Base-by-base conservation (phyloP, 2,113 vertebrate genomes). In the Pungitius pungitius region DNA sequence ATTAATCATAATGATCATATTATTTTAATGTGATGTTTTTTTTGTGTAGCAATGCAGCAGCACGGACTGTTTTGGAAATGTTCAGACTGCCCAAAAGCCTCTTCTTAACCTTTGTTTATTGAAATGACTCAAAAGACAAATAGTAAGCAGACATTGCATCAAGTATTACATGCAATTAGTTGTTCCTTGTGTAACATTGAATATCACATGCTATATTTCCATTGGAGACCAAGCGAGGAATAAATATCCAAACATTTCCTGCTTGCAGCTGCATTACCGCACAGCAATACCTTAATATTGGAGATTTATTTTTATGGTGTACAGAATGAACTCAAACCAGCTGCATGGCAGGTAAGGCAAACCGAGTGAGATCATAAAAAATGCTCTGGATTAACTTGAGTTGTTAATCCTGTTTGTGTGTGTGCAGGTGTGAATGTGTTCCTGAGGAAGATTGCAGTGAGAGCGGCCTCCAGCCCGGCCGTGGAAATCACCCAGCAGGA, bases 401-500 rank as follows among this genome's bases (percentile, higher is more conserved):
- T n/a, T 27, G 8, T 66, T 18, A 45, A 13, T 4, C 63, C 20
- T 76, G 39, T 75, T 12, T 78, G 55, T 60, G 51, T 73, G 45
- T 70, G 30, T 8, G 17, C 88, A 98, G 97, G 95, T 0, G 96
- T 99, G 58, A 97, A 96, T 1, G 62, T 98, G 87, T 95, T 99
- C 90, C 87, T 97, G 81, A 89, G 96, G 80, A 98, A 97, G 90
- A 97, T 98, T 0, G 97, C 97, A 0, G 95, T 95, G 86, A 91
- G 94, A 0, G 96, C 97, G 0, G 96, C 96, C 0, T 95, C 97
- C 30, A 97, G 96, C 81, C 96, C 97, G 0, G 84, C 94, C 0
- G 96, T 98, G 84, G 95, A 98, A 87, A 97, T 98, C 88, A 92
- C 89, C 67, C 96, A 98, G 87, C 94, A 97, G 11, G 96, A 93